Evolutionary conservation across 1,140 invertebrate genomes (phyloP), one percentile per base, ranked within the genome.

Genomic region (Drosophila eugracilis): DNA sequence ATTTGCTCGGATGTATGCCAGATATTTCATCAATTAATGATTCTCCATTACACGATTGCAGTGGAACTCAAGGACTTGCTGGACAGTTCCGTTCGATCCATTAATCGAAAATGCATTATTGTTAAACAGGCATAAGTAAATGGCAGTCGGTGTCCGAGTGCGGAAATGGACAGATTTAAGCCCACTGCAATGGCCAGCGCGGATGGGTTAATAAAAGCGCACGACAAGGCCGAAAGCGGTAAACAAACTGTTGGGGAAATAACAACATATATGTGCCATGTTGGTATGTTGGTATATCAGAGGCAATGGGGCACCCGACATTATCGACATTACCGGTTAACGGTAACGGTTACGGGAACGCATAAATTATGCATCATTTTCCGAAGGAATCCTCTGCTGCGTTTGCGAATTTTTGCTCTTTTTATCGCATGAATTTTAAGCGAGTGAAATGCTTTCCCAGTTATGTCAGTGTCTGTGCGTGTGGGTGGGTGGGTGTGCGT

Each of bases 61-160:
- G n/a, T 28, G 14, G 55, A 21, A 19, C 10, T 42, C 39, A 19
- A 21, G 28, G 26, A 26, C 12, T 59, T 14, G 24, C 36, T 19
- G 12, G 14, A 10, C 14, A 58, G 59, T 44, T 47, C 14, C 42
- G 19, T n/a, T 19, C n/a, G 30, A 19, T 30, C n/a, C 30, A 70
- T 36, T 70, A 47, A 72, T 72, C 67, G 67, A 30, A 72, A 72
- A 73, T 50, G 47, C 69, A 73, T 73, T 73, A 62, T 62, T 73
- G 69, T 73, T 73, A 34, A 73, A 73, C 67, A 53, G 70, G 36
- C 70, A 73, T 73, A 73, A 73, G 70, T 63, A 54, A 73, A 73
- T 62, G 39, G 41, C 52, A 17, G 42, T 1, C 60, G 28, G n/a
- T 62, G 36, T 37, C 21, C 41, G 30, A 36, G 39, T 10, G 34